Evolutionary conservation across 1,140 invertebrate genomes (phyloP).

Genomic region (Meteorus sp.): DNA sequence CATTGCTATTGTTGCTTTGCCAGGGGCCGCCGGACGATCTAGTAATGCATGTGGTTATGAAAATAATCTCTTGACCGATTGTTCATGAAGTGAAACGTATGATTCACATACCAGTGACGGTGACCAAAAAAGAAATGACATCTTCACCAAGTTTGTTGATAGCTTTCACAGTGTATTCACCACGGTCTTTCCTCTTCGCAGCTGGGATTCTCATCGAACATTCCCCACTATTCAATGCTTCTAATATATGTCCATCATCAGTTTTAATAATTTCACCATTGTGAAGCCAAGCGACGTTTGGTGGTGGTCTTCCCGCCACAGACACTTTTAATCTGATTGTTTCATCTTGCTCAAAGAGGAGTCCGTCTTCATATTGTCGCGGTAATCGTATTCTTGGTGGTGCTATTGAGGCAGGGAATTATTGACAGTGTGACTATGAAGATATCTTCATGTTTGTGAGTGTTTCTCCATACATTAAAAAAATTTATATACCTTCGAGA

Average conservation of each 20-base stretch:
- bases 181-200: conserved; percentile 74
- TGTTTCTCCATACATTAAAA: no score
- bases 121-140: conserved; percentile 77
- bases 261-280: conserved; percentile 73
- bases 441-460: no score
- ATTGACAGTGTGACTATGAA: conserved; percentile 10
- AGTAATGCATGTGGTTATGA: conserved; percentile 20
- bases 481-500: conserved; percentile 65
- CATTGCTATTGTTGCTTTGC: conserved; percentile 74
- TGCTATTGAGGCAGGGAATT: conserved; percentile 63
- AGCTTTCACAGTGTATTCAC: conserved; percentile 82
- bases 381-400: conserved; percentile 78
- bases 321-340: conserved; percentile 85
- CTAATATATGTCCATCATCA: conserved; percentile 69
- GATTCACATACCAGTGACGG: conserved; percentile 70
- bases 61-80: no score
- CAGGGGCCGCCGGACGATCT: conserved; percentile 84
- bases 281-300: conserved; percentile 82
- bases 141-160: conserved; percentile 83
- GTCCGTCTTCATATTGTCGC: conserved; percentile 81
- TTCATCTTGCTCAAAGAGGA: conserved; percentile 87
- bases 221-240: conserved; percentile 67
- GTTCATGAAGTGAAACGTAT: background rate
- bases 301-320: conserved; percentile 83
- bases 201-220: conserved; percentile 73